Evolutionary conservation across 2,797 vertebrate genomes (phyloP).

Genomic region (Leptodactylus fallax): DNA sequence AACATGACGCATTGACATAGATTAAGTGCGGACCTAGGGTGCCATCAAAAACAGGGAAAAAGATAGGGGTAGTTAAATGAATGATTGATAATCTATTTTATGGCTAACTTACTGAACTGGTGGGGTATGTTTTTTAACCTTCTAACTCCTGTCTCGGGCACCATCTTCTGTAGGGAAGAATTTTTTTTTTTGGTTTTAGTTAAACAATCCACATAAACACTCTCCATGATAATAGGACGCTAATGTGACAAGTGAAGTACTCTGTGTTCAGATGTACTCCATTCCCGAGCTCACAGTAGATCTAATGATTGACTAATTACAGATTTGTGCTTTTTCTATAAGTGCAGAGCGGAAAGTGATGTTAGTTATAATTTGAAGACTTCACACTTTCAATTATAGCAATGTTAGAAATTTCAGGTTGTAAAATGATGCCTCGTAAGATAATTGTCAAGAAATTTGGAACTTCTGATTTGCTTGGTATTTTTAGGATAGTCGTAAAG

Average conservation of each 20-base stretch:
- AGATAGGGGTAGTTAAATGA: too few species aligned
- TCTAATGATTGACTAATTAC: constrained; percentile 51
- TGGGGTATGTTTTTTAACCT: neutral
- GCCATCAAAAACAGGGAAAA: too few species aligned
- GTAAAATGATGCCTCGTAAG: neutral
- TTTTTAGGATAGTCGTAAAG: neutral
- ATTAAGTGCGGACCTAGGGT: too few species aligned
- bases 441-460: constrained; percentile 10
- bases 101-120: too few species aligned
- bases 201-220: neutral
- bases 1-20: too few species aligned
- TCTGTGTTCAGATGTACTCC: neutral
- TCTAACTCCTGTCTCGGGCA: too few species aligned
- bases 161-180: too few species aligned
- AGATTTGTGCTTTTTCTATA: constrained; percentile 1
- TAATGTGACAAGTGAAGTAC: constrained; percentile 11
- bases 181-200: neutral
- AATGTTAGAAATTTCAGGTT: neutral
- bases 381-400: constrained; percentile 45
- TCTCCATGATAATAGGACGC: neutral
- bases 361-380: constrained; percentile 40
- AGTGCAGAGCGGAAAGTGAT: constrained; percentile 21
- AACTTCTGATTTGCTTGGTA: neutral
- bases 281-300: constrained; percentile 2
- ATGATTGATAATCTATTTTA: neutral